Evolutionary conservation across 2,797 vertebrate genomes (phyloP), one percentile per base, ranked within the genome.

Genomic region (Helicolenus hilgendorfi): DNA sequence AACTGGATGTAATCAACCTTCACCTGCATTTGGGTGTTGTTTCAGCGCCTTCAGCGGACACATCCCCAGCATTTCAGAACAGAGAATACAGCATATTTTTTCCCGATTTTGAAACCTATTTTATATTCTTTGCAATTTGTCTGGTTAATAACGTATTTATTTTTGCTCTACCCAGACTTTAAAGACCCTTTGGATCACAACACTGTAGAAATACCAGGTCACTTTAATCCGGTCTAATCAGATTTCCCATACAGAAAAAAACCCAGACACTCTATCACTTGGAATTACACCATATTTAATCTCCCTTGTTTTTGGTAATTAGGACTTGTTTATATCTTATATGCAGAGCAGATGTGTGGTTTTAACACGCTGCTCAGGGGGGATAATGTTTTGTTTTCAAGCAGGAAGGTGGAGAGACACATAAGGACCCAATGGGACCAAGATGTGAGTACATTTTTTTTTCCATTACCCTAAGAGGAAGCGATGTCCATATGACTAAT

Each of bases 341-440:
- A 60, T 76, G 53, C 22, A 29, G 77, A 94, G 85, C 92, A 94
- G 92, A 95, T 94, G 90, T 92, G 81, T 70, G 22, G 59, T 81
- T 95, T 91, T 72, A 81, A 36, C 83, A 75, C 11, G 5, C 71
- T 55, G 78, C 87, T 89, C 81, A 45, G 27, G 68, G 58, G 75
- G 81, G 65, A 82, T 68, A 81, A 69, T 69, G 78, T 87, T 94
- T 90, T 93, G 79, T 89, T 94, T 93, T 93, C 85, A 91, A 86
- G 82, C 86, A 15, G 55, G 89, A 94, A 95, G 85, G 93, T 95
- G 87, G 70, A 72, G 76, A 93, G 72, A 94, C 56, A 76, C 80
- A 72, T 69, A 49, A 45, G 60, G 78, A 80, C 69, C 85, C 86
- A 62, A 27, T 53, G 81, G 84, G 86, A 92, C 33, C 22, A 36